Base-by-base conservation (phyloP, 92 coral and sea anemone genomes). In the Parazoanthus atlanticus region DNA sequence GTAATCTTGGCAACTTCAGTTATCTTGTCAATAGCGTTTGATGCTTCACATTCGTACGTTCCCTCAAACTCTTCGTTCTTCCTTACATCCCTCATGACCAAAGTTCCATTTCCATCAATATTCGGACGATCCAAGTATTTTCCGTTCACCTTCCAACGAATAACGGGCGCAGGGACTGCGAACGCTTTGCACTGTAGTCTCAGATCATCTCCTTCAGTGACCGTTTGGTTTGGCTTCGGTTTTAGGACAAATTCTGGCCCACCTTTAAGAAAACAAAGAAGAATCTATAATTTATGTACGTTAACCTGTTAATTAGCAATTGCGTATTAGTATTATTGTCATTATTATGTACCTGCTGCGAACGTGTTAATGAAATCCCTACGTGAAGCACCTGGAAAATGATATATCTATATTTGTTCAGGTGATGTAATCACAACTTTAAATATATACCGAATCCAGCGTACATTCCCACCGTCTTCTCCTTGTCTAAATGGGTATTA, bases 31-130 rank as follows among this genome's bases (percentile, higher is more conserved):
- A 82, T 2, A 70, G 12, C 16, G 36, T 82, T 82, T 6, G 86
- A 82, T 15, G 86, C 86, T 41, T 82, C 86, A 19, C 86, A 82
- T 49, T 69, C 76, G n/a, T 82, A 82, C 26, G 26, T 66, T 82
- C 86, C 77, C 65, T 67, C 86, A 11, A 29, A 69, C 13, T 6
- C 17, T 11, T 25, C 77, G 64, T 19, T 82, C 40, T 69, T 46
- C 25, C 67, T 69, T 38, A 82, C 86, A 29, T 67, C 28, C 32
- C 13, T 40, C 12, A 82, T 69, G 13, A 82, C 64, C 52, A 82
- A 31, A 5, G 86, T 82, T 46, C 86, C 86, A 38, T 82, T 70
- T 0, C 26, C 34, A 26, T 12, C 6, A n/a, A 82, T 10, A 82
- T 8, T 40, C 40, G 77, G 5, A 28, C 38, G 19, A 6, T 25